A percentile compares a stretch with the other conserved stretches of the same genome.
Conservation (phyloP, 2,113 vertebrate genomes). For the Macrotus californicus region DNA sequence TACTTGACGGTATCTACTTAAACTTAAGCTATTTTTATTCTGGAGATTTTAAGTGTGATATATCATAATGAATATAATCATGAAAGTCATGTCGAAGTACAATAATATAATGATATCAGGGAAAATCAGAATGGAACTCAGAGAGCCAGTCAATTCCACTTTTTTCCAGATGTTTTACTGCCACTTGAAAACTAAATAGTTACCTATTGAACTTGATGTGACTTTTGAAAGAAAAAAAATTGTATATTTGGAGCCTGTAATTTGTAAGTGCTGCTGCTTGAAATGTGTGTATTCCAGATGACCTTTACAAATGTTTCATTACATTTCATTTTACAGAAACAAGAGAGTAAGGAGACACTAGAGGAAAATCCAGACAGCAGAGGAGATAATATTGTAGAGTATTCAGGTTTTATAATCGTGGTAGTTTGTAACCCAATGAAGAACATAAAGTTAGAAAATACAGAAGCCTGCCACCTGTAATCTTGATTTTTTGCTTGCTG, state of each 20-base stretch:
- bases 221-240: neutral
- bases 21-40: neutral
- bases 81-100: neutral
- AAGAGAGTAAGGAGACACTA: neutral
- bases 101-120: neutral
- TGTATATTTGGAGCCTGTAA: neutral
- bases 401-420: neutral
- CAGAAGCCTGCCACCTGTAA: neutral
- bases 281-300: neutral
- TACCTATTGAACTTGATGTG: neutral
- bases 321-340: neutral
- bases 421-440: conserved; percentile 6
- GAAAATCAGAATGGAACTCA: neutral
- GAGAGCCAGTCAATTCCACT: neutral
- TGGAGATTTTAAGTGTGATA: neutral
- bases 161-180: neutral
- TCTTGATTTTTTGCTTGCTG: neutral
- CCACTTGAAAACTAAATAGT: neutral
- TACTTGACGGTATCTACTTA: neutral
- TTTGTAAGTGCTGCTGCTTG: neutral
- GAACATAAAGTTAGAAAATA: neutral
- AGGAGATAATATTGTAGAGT: neutral
- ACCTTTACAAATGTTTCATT: conserved; percentile 23
- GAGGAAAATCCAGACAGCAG: neutral
- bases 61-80: neutral